Base-by-base conservation (phyloP, 2,797 vertebrate species). In the Melanotaenia trifasciata region DNA sequence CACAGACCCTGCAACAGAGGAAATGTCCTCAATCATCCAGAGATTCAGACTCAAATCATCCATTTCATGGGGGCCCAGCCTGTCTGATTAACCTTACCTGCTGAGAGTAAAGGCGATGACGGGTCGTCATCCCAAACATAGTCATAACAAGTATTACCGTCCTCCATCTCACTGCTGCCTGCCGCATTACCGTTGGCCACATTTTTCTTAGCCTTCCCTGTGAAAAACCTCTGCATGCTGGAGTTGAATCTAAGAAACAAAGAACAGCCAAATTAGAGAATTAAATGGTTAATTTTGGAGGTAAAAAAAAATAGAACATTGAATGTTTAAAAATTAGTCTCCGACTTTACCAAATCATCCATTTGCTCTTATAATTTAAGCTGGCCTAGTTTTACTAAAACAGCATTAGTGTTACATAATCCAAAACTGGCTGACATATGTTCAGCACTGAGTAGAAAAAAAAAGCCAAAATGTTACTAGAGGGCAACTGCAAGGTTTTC, bases 81-180 rank as follows among this genome's bases (percentile, higher is more conserved):
- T 97, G 97, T 97, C 97, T 98, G 97, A 95, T 97, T 96, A 98
- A 94, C 96, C 96, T 98, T 96, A 98, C 98, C 97, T 98, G 90
- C 65, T 75, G 91, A 71, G 65, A 97, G 90, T 67, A 97, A 94
- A 80, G 96, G 96, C 84, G 95, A 83, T 76, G 96, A 95, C 66
- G 96, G 95, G 87, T 98, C 89, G 84, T 98, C 93, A 89, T 96
- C 96, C 93, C 89, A 95, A 93, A 92, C 91, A 96, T 86, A 85
- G 81, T 92, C 93, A 95, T 94, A 95, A 95, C 62, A 93, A 93
- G 93, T 91, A 96, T 99, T 99, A 99, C 98, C 98, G 53, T 97
- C 97, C 93, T 98, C 96, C 93, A 98, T 93, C 88, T 99, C 98
- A 36, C 94, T 97, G 92, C 94, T 94, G 90, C 86, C 95, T 35